A percentile compares a stretch with the other conserved stretches of the same genome.
Evolutionary conservation across 2,888 invertebrate species (phyloP).

Genomic region (Hydrotaea cyrtoneurina): DNA sequence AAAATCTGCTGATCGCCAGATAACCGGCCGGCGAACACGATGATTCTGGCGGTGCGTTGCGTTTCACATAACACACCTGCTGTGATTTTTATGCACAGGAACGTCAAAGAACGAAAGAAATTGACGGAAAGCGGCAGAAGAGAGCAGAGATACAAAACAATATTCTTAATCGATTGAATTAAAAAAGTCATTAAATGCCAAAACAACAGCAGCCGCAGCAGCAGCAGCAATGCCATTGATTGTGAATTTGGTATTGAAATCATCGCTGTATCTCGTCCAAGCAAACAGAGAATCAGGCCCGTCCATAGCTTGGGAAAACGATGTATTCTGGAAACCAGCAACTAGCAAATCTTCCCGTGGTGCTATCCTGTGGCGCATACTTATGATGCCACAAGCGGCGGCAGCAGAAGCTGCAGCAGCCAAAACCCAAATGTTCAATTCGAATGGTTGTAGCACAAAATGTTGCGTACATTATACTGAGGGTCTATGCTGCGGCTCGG

Average conservation of each 20-base stretch:
- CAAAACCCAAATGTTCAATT: not conserved
- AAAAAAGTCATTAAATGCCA: slow-evolving; percentile 68
- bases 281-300: not conserved
- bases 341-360: slow-evolving; percentile 60
- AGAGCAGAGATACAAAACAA: slow-evolving; percentile 54
- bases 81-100: slow-evolving; percentile 76
- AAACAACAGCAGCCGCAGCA: slow-evolving; percentile 42
- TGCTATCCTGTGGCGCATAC: slow-evolving; percentile 74
- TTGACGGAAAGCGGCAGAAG: slow-evolving; percentile 49
- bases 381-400: slow-evolving; percentile 56
- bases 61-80: slow-evolving; percentile 52
- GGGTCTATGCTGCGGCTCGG: not conserved
- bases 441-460: slow-evolving; percentile 25
- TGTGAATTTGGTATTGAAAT: slow-evolving; percentile 10
- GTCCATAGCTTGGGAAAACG: slow-evolving; percentile 1
- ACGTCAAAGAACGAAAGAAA: slow-evolving; percentile 64
- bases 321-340: slow-evolving; percentile 39
- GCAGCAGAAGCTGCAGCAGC: no score
- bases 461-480: slow-evolving; percentile 53
- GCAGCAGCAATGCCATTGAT: slow-evolving; percentile 34
- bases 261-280: not conserved
- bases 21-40: not conserved
- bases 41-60: not conserved
- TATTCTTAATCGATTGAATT: slow-evolving; percentile 76
- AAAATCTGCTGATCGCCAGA: not conserved